Evolutionary conservation across 2,797 vertebrate genomes (phyloP).

Genomic region (Hemibagrus guttatus): DNA sequence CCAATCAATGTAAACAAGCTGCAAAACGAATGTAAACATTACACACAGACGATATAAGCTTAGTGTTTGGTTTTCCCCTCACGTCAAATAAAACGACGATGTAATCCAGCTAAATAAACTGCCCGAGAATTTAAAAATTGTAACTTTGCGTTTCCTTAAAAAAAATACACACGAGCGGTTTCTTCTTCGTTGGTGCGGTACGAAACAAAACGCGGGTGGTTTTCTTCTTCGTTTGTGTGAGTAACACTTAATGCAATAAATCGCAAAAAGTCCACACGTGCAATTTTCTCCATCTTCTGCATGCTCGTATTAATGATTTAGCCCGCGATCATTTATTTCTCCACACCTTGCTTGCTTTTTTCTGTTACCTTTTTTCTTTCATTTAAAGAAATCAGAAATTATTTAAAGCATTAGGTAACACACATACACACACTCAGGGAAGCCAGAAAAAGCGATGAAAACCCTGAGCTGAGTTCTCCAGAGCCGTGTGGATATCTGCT

Average conservation of each 20-base stretch:
- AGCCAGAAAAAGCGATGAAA: constrained; percentile 3
- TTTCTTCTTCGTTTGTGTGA: constrained; percentile 28
- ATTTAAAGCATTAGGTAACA: neutral
- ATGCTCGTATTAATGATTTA: neutral
- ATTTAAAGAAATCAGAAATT: neutral
- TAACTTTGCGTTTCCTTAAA: neutral
- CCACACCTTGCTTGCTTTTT: neutral
- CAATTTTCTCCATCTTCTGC: neutral
- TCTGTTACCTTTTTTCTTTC: neutral
- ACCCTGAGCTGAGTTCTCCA: constrained; percentile 24
- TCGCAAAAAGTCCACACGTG: neutral
- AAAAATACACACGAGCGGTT: neutral
- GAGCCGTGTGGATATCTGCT: constrained; percentile 24
- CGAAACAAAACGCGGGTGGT: neutral
- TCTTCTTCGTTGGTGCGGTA: constrained; percentile 23
- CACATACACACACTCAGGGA: neutral
- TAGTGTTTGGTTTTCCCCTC: neutral
- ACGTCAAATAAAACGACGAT: neutral
- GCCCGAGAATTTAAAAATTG: neutral
- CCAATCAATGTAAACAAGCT: constrained; percentile 21
- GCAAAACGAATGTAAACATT: constrained; percentile 7
- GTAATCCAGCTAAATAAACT: constrained; percentile 1
- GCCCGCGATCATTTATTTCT: neutral
- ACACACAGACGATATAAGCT: neutral
- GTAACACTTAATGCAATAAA: neutral